A percentile compares a stretch with the other conserved stretches of the same genome.
phyloP scores from a whole-genome alignment of 2,888 invertebrate species.

The Pammene fasciana region DNA sequence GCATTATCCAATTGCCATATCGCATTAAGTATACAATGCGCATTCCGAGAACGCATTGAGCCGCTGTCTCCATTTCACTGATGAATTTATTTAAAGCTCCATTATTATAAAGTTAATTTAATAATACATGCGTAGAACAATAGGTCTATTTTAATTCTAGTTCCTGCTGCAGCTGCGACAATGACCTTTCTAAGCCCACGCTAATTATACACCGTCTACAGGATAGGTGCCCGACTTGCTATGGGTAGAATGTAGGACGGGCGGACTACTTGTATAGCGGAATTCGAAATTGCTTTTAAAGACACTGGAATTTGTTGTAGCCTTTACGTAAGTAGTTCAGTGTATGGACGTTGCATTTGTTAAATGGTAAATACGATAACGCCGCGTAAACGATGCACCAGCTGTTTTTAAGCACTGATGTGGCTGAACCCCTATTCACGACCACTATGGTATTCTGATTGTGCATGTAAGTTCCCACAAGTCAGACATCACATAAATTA shows the following conservation, averaged over 20 bases:
- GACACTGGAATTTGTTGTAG: background rate
- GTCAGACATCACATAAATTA: background rate
- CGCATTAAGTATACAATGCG: conserved; percentile 38
- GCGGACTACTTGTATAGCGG: conserved; percentile 13
- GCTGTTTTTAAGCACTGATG: background rate
- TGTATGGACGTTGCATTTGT: too few relatives aligned
- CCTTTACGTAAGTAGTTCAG: background rate
- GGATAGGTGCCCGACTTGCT: conserved; percentile 36
- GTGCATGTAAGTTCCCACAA: background rate
- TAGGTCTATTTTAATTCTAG: conserved; percentile 67
- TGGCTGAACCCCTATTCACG: background rate
- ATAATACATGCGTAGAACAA: conserved; percentile 53
- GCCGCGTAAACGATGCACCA: background rate
- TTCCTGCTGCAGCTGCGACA: conserved; percentile 73
- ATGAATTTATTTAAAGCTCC: conserved; percentile 28
- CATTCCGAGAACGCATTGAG: conserved; percentile 33
- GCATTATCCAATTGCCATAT: conserved; percentile 40
- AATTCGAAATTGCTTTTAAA: conserved; percentile 15
- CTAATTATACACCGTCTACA: conserved; percentile 74
- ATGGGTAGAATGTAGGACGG: conserved; percentile 26
- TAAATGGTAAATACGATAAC: too few relatives aligned
- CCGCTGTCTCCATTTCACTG: conserved; percentile 20
- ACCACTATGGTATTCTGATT: background rate
- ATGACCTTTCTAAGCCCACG: conserved; percentile 81
- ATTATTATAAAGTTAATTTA: conserved; percentile 38